Conservation (phyloP, 2,888 invertebrate genomes). For the Phalera bucephala region DNA sequence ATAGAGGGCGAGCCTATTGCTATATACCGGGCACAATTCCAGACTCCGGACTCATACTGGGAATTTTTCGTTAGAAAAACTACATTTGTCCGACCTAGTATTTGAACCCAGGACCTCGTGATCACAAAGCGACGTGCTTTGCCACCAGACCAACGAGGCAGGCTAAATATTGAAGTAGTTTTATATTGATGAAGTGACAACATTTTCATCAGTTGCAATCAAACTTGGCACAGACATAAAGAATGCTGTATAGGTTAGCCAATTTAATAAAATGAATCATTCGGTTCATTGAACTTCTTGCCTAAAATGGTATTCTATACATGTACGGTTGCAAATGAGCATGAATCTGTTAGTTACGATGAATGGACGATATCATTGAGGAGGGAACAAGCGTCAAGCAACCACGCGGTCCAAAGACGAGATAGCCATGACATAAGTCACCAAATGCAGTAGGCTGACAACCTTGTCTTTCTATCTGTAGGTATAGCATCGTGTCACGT, state of each 20-base stretch:
- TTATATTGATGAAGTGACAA: conserved; percentile 23
- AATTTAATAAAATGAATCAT: conserved; percentile 54
- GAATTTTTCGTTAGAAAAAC: no score
- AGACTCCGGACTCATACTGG: no score
- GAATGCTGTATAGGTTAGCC: conserved; percentile 29
- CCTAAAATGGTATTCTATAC: conserved; percentile 50
- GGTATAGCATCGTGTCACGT: conserved; percentile 43
- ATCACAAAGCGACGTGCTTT: no score
- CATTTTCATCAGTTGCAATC: conserved; percentile 36
- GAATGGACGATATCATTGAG: conserved; percentile 54
- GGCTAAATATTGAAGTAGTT: conserved; percentile 14
- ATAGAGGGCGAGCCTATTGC: no score
- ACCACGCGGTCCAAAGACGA: conserved; percentile 50
- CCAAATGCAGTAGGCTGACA: conserved; percentile 76
- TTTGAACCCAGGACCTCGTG: no score
- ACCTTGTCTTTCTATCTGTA: conserved; percentile 74
- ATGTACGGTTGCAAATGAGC: conserved; percentile 51
- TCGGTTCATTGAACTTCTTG: conserved; percentile 52
- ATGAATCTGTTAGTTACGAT: conserved; percentile 41
- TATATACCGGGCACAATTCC: no score
- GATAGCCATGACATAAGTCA: conserved; percentile 76
- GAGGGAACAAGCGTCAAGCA: conserved; percentile 37
- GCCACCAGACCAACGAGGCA: no score
- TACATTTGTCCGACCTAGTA: neutral
- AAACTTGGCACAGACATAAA: conserved; percentile 35